These are phyloP conservation scores for Nephrotoma flavescens DNA, from an alignment of 2,888 invertebrate species.

Conservation along the genomic window DNA sequence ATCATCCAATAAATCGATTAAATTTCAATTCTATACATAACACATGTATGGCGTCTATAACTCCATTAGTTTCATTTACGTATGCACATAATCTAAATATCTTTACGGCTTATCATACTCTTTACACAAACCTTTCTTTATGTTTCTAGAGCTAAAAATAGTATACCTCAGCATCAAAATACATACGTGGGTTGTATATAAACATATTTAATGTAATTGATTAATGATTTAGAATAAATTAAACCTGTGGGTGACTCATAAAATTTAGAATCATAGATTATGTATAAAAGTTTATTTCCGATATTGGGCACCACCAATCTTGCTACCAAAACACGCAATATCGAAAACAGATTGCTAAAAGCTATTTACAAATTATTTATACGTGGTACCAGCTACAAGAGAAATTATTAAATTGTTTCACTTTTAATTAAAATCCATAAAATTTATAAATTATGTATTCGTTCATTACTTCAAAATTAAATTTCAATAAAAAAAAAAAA, in stretches of 20 bases:
- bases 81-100: background rate
- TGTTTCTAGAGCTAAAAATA: background rate
- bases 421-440: background rate
- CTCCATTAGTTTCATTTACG: background rate
- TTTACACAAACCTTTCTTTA: background rate
- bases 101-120: background rate
- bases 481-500: background rate
- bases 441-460: background rate
- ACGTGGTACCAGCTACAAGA: background rate
- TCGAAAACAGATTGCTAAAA: background rate
- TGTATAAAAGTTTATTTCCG: too few relatives aligned
- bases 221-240: background rate
- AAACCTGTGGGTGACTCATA: background rate
- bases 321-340: background rate
- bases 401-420: background rate
- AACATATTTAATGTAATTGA: background rate
- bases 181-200: background rate
- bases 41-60: background rate
- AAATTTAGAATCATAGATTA: background rate
- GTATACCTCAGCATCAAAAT: background rate
- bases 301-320: too few relatives aligned
- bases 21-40: background rate
- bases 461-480: background rate
- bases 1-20: background rate
- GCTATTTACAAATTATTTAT: background rate